Evolutionary conservation across 2,888 invertebrate species (phyloP).

Genomic region (Napeogenes inachia): DNA sequence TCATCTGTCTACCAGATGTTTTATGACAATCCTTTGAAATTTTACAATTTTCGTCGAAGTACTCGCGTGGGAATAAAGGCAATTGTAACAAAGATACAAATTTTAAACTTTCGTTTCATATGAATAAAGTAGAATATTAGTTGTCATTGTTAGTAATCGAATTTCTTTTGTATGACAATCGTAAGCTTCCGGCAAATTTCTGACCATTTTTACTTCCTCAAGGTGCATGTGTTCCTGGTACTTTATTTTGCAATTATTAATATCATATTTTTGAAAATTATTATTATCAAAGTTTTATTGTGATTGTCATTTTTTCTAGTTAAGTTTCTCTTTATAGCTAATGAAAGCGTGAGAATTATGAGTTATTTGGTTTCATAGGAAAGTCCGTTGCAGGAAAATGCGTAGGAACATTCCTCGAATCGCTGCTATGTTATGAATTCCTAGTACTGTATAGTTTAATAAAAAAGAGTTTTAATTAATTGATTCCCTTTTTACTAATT

Average conservation of each 20-base stretch:
- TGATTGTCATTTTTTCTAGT: neutral
- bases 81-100: conserved; percentile 24
- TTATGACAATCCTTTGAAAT: conserved; percentile 39
- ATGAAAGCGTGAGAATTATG: conserved; percentile 5
- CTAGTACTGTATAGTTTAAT: conserved; percentile 10
- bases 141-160: conserved; percentile 3
- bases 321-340: neutral
- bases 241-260: conserved; percentile 5
- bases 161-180: conserved; percentile 34
- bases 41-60: conserved; percentile 37
- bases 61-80: conserved; percentile 40
- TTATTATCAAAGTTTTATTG: neutral
- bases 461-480: neutral
- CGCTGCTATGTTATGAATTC: conserved; percentile 9
- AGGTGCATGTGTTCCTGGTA: conserved; percentile 25
- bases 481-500: conserved; percentile 3
- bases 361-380: conserved; percentile 8
- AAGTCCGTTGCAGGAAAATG: conserved; percentile 13
- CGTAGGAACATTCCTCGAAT: conserved; percentile 15
- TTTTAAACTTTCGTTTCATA: conserved; percentile 13
- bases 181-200: conserved; percentile 38
- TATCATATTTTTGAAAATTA: neutral
- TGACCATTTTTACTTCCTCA: conserved; percentile 24
- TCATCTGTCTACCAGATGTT: conserved; percentile 40
- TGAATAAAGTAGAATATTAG: conserved; percentile 25